Evolutionary conservation across 2,888 invertebrate species (phyloP), one percentile per base, ranked within the genome.

Genomic region (Chirona hameri): DNA sequence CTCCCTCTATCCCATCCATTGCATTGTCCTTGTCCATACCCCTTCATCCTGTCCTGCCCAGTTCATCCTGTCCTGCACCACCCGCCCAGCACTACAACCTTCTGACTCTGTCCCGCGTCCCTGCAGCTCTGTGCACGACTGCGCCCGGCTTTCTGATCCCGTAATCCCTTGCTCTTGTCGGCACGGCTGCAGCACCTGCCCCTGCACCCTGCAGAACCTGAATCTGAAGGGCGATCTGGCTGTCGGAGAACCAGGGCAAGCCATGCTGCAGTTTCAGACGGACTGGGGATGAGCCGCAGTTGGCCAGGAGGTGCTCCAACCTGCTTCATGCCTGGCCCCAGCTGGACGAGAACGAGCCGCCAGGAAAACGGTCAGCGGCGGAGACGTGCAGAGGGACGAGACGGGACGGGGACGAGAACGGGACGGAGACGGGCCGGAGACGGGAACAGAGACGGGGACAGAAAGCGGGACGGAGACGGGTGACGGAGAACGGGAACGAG

Each of bases 231-330:
- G 99, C 99, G 0, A 94, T 99, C 82, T 99, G 99, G 99, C 89
- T 99, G 87, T 97, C 98, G 82, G 99, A 99, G 90, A 99, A 99
- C 90, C 98, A 97, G 88, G 97, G 99, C 80, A 99, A 99, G 88
- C 98, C 99, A 91, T 99, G 90, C 91, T 99, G 84, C 98, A 97
- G 87, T 98, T 99, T 90, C 98, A 99, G 90, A 96, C 96, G 60
- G 98, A 98, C 84, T 91, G 93, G 83, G 83, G 99, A 99, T 88
- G 95, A 97, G 86, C 91, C 91, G 93, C 84, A 96, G 97, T 10
- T 10, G 97, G 97, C 10, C 94, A 96, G 88, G 95, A 95, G 88
- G 95, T 99, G 83, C 92, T 99, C 86, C n/a, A n/a, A 99, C 99
- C 27, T 99, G 99, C 89, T 99, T 98, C 89, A 91, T 99, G 84